Percentiles rank a stretch among this genome's conserved stretches.
phyloP scores from a whole-genome alignment of 2,113 vertebrate species.

The Tachysurus vachellii region DNA sequence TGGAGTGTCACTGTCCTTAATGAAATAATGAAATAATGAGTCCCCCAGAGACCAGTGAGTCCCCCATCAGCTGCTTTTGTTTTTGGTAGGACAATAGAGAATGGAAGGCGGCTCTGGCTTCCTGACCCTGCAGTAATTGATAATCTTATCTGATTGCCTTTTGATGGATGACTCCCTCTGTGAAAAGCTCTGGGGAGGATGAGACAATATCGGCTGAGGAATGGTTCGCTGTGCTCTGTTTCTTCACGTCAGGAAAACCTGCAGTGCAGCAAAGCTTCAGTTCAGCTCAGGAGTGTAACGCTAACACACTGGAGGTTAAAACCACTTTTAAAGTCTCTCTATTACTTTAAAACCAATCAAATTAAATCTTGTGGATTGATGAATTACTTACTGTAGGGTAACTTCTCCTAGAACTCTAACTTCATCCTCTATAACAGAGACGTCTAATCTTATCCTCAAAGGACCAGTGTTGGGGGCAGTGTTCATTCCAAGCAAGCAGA shows the following conservation, averaged over 20 bases:
- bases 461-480: no score
- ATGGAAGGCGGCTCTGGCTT: slow-evolving; percentile 23
- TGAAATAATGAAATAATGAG: slow-evolving; percentile 60
- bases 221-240: slow-evolving; percentile 22
- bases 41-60: slow-evolving; percentile 44
- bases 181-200: slow-evolving; percentile 42
- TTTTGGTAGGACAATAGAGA: slow-evolving; percentile 47
- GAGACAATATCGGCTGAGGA: slow-evolving; percentile 36
- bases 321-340: neutral
- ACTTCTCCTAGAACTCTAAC: neutral
- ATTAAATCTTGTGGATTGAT: neutral
- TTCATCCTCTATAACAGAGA: neutral
- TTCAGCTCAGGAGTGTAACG: neutral
- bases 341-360: neutral
- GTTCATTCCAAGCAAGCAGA: no score
- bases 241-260: neutral
- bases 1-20: slow-evolving; percentile 45
- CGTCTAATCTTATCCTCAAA: no score
- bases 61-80: slow-evolving; percentile 15
- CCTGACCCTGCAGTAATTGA: slow-evolving; percentile 49
- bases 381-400: neutral
- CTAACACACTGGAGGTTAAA: neutral
- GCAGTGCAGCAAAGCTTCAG: slow-evolving; percentile 4
- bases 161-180: slow-evolving; percentile 56
- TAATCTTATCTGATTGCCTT: slow-evolving; percentile 54